Evolutionary conservation across 2,888 invertebrate species (phyloP).

Genomic region (Machimus rusticus): DNA sequence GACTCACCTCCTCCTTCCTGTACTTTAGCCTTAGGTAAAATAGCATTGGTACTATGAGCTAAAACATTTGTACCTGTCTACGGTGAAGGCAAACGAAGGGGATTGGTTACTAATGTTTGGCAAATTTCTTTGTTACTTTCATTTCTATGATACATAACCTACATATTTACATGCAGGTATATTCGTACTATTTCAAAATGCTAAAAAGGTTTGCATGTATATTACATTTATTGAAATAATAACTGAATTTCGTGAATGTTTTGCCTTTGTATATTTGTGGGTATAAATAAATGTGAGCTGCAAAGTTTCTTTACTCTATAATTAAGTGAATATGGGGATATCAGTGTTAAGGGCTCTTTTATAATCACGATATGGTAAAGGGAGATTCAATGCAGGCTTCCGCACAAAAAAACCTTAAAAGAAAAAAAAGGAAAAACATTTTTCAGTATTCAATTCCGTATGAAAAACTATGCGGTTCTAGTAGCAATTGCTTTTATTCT

Average conservation of each 20-base stretch:
- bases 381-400: too few relatives aligned
- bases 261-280: not conserved
- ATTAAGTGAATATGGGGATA: too few relatives aligned
- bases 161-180: too few relatives aligned
- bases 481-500: too few relatives aligned
- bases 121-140: not conserved
- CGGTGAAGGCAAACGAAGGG: not conserved
- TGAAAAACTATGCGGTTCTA: too few relatives aligned
- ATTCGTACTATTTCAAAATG: not conserved
- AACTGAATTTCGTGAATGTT: not conserved
- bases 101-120: not conserved
- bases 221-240: not conserved
- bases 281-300: too few relatives aligned
- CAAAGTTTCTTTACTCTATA: too few relatives aligned
- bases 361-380: too few relatives aligned
- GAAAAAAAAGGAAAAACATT: too few relatives aligned
- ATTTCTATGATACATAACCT: not conserved
- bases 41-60: not conserved
- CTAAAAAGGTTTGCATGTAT: not conserved
- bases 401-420: too few relatives aligned
- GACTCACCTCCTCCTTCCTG: not conserved
- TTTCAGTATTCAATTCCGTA: too few relatives aligned
- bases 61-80: not conserved
- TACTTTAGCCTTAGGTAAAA: not conserved
- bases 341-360: too few relatives aligned